Evolutionary conservation across 1,140 invertebrate species (phyloP).

Genomic region (Musca domestica): DNA sequence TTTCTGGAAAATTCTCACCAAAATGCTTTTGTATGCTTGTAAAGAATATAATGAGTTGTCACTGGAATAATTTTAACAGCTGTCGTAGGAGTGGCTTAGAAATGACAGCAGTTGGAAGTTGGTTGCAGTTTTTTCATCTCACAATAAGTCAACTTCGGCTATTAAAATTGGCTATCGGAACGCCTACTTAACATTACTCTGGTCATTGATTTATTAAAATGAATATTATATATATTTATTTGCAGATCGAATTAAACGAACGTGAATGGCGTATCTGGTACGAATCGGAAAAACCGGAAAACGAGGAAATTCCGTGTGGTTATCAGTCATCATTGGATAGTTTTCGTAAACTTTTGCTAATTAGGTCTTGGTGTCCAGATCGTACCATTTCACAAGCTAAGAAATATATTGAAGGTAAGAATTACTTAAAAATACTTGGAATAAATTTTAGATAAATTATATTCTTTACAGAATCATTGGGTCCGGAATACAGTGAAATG

Average conservation of each 20-base stretch:
- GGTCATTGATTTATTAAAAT: too few species aligned
- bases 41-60: too few species aligned
- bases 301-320: conserved; percentile 86
- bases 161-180: too few species aligned
- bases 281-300: conserved; percentile 90
- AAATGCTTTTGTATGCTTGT: too few species aligned
- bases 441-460: neutral
- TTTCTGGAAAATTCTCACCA: too few species aligned
- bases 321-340: conserved; percentile 86
- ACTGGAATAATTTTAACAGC: too few species aligned
- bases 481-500: conserved; percentile 86
- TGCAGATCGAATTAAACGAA: conserved; percentile 79
- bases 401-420: conserved; percentile 77
- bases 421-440: neutral
- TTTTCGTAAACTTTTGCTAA: conserved; percentile 84
- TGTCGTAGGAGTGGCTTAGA: too few species aligned
- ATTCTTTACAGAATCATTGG: conserved; percentile 72
- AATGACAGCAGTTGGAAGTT: too few species aligned
- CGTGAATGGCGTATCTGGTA: conserved; percentile 93
- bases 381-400: conserved; percentile 90
- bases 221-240: too few species aligned
- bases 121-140: too few species aligned
- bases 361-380: conserved; percentile 94
- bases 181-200: too few species aligned
- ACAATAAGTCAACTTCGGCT: too few species aligned